Conservation (phyloP, 2,113 vertebrate genomes). For the Elephas maximus region DNA sequence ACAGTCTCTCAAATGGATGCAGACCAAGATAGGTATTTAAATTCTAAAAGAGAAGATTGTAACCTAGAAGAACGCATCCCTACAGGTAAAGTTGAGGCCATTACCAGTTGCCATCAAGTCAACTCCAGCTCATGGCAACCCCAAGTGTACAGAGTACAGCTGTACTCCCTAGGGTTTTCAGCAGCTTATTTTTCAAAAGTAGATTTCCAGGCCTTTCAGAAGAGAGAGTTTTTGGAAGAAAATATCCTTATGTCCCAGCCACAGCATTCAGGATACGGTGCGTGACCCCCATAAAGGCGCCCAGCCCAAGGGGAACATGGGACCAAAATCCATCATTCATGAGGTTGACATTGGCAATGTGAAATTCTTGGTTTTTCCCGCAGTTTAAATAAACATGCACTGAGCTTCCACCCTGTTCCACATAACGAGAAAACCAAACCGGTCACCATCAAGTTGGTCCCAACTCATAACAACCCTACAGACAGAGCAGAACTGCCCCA, state of each 20-base stretch:
- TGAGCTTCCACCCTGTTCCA: background rate
- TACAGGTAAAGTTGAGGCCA: background rate
- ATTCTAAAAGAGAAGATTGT: background rate
- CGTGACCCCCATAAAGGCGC: background rate
- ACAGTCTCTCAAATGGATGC: background rate
- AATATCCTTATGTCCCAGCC: background rate
- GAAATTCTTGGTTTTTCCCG: background rate
- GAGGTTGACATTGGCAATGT: background rate
- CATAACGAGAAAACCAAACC: background rate
- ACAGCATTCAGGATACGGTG: background rate
- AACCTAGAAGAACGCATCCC: background rate
- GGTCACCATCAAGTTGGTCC: too few species aligned
- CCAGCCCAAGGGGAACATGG: background rate
- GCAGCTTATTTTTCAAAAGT: too few species aligned
- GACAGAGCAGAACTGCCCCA: too few species aligned
- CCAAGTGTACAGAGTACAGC: too few species aligned
- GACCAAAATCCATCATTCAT: background rate
- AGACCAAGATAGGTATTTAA: background rate
- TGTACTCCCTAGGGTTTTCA: too few species aligned
- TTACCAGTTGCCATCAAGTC: too few species aligned
- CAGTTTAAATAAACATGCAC: background rate
- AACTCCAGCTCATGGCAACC: too few species aligned
- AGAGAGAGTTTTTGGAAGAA: background rate
- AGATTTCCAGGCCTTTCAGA: too few species aligned
- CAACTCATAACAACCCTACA: too few species aligned